phyloP scores from a whole-genome alignment of 2,113 vertebrate species.

The Dicerorhinus sumatrensis region DNA sequence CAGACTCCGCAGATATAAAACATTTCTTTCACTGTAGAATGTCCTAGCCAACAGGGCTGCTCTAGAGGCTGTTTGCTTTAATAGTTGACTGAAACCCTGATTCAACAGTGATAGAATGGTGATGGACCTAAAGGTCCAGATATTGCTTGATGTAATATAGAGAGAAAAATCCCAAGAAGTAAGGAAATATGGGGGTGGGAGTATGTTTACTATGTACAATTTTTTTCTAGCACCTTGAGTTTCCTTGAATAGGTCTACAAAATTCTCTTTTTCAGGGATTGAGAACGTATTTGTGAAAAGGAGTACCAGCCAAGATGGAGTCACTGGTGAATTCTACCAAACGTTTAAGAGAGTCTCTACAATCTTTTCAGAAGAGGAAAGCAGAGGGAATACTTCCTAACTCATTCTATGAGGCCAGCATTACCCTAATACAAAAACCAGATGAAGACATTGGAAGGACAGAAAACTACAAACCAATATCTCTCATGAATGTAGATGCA shows the following conservation, averaged over 20 bases:
- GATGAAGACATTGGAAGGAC: neutral
- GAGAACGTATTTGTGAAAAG: neutral
- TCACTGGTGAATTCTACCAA: neutral
- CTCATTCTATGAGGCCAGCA: neutral
- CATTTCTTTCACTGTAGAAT: neutral
- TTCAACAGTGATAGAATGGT: neutral
- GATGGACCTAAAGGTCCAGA: neutral
- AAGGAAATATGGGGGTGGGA: neutral
- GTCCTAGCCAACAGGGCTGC: neutral
- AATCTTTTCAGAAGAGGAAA: neutral
- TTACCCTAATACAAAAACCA: neutral
- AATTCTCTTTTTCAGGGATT: neutral
- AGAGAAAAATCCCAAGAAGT: neutral
- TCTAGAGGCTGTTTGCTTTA: neutral
- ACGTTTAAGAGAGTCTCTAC: neutral
- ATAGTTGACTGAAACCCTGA: neutral
- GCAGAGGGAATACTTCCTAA: neutral
- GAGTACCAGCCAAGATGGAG: neutral
- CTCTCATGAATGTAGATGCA: neutral
- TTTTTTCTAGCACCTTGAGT: neutral
- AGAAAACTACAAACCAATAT: neutral
- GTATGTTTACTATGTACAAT: neutral
- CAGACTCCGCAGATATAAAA: neutral
- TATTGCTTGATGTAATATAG: neutral
- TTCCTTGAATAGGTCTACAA: neutral